Evolutionary conservation across 2,888 invertebrate genomes (phyloP).

Genomic region (Unio pictorum): DNA sequence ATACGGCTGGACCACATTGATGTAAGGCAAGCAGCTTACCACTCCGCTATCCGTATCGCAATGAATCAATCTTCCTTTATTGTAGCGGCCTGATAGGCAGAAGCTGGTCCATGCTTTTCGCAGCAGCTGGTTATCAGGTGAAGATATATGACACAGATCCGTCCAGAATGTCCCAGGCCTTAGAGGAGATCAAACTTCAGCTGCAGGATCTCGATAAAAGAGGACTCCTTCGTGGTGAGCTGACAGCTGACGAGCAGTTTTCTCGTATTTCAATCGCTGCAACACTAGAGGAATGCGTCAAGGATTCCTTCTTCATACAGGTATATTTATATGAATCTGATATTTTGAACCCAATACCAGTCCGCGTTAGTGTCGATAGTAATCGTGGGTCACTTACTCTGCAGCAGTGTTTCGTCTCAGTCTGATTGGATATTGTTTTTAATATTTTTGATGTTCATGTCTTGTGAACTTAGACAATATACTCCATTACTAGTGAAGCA

Average conservation of each 20-base stretch:
- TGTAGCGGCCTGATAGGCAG: slow-evolving; percentile 93
- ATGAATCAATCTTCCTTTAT: slow-evolving; percentile 6
- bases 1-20: neutral
- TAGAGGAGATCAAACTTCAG: slow-evolving; percentile 83
- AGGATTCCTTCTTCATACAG: slow-evolving; percentile 82
- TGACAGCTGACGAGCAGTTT: slow-evolving; percentile 84
- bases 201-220: slow-evolving; percentile 47
- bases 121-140: slow-evolving; percentile 90
- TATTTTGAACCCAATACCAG: neutral
- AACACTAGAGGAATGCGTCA: slow-evolving; percentile 81
- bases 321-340: slow-evolving; percentile 35
- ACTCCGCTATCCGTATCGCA: neutral
- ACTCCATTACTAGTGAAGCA: too few species aligned
- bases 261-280: slow-evolving; percentile 83
- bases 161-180: slow-evolving; percentile 57
- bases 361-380: too few species aligned
- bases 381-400: too few species aligned
- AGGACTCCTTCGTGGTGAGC: slow-evolving; percentile 82
- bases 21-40: neutral
- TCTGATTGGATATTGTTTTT: too few species aligned
- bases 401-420: too few species aligned
- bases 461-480: too few species aligned
- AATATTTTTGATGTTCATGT: too few species aligned
- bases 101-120: slow-evolving; percentile 98
- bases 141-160: slow-evolving; percentile 81